Conservation (phyloP, 1,140 invertebrate species). For the Leptinotarsa undecemlineata region DNA sequence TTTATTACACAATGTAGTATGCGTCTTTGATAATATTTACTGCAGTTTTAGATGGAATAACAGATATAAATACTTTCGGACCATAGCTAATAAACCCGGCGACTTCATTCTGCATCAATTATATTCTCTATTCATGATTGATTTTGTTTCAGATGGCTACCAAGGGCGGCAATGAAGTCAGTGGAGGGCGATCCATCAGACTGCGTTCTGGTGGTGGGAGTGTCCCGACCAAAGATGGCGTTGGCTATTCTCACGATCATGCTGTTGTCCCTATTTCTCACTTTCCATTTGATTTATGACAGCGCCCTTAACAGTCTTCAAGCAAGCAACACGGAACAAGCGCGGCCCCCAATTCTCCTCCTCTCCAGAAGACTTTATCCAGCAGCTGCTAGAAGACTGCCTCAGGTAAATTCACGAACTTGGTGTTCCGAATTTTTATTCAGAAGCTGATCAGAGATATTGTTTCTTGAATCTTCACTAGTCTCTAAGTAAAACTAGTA, state of each 20-base stretch:
- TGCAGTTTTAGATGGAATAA: no score
- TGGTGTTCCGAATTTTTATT: no score
- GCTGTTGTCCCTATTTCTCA: conserved; percentile 76
- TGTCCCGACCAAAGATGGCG: conserved; percentile 78
- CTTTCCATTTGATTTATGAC: conserved; percentile 80
- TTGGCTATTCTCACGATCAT: conserved; percentile 76
- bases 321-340: conserved; percentile 44
- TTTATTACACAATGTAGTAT: no score
- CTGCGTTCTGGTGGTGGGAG: conserved; percentile 76
- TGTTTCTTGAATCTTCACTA: no score
- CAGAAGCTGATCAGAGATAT: no score
- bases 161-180: conserved; percentile 74
- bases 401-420: conserved; percentile 31
- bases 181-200: conserved; percentile 77
- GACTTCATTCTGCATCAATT: no score
- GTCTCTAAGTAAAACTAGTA: no score
- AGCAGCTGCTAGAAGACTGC: conserved; percentile 45
- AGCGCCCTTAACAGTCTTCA: conserved; percentile 79
- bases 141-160: conserved; percentile 68
- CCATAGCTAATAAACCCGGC: no score
- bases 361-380: conserved; percentile 49
- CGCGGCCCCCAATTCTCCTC: conserved; percentile 45
- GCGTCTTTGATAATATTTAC: no score
- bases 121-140: no score
- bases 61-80: no score